A percentile compares a stretch with the other conserved stretches of the same genome.
phyloP scores from a whole-genome alignment of 1,140 invertebrate genomes.

The Aphelinus atriplicis region DNA sequence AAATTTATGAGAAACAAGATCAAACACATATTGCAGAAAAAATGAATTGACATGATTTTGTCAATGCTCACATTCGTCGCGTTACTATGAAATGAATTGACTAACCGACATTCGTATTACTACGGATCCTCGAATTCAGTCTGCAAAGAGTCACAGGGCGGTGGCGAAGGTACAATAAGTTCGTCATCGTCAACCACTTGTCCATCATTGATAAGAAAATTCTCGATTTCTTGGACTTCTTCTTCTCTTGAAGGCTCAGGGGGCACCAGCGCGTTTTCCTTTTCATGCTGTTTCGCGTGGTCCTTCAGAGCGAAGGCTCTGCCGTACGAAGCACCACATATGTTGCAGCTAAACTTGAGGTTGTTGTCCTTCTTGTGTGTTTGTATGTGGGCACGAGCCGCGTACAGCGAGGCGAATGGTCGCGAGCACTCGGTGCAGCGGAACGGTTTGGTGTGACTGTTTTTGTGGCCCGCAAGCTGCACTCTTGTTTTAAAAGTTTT shows the following conservation, averaged over 20 bases:
- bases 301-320: conserved; percentile 76
- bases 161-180: conserved; percentile 50
- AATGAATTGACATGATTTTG: too few relatives aligned
- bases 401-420: conserved; percentile 78
- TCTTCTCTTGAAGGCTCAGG: conserved; percentile 59
- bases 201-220: conserved; percentile 55
- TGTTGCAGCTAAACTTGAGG: conserved; percentile 74
- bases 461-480: conserved; percentile 79
- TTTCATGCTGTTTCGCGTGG: conserved; percentile 73
- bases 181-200: conserved; percentile 52
- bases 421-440: conserved; percentile 75
- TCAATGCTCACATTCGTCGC: too few relatives aligned
- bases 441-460: conserved; percentile 81
- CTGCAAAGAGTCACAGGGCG: conserved; percentile 25
- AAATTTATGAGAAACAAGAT: too few relatives aligned
- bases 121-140: conserved; percentile 40
- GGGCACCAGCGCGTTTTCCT: conserved; percentile 49
- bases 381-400: conserved; percentile 76
- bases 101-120: conserved; percentile 62
- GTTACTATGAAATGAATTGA: too few relatives aligned
- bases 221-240: conserved; percentile 55
- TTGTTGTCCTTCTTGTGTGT: conserved; percentile 77
- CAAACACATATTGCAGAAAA: too few relatives aligned
- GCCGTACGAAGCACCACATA: conserved; percentile 80
- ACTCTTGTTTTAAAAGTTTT: conserved; percentile 81